These are phyloP conservation scores for Amblyjoppa fuscipennis DNA, from an alignment of 2,888 invertebrate species.

Conservation along the genomic window DNA sequence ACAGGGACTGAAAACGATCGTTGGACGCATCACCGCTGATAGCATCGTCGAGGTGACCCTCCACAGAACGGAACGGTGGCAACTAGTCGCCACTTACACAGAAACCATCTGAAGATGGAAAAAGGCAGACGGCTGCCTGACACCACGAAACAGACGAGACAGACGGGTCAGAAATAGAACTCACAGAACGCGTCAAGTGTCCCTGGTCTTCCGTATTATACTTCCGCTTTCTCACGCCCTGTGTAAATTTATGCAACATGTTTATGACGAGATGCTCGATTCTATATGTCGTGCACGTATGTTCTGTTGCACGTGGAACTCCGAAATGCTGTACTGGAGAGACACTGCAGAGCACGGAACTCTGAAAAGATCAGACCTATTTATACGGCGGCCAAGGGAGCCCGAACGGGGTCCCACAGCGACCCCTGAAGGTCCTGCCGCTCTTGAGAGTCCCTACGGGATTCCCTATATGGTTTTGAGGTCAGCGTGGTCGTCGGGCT, in stretches of 20 bases:
- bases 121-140: no score
- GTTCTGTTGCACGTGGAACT: not conserved
- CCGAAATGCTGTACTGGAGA: not conserved
- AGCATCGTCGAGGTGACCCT: constrained; percentile 58
- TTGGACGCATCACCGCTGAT: constrained; percentile 49
- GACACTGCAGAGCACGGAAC: not conserved
- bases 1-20: constrained; percentile 27
- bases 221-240: no score
- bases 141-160: no score
- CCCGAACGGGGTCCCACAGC: not conserved
- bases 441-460: constrained; percentile 4
- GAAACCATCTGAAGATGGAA: constrained; percentile 5
- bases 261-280: not conserved
- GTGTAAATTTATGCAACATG: not conserved
- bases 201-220: no score
- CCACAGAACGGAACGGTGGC: constrained; percentile 19
- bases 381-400: not conserved
- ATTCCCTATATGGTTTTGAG: constrained; percentile 22
- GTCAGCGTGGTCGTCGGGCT: constrained; percentile 19
- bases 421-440: not conserved
- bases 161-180: no score
- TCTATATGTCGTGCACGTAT: not conserved
- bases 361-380: constrained; percentile 6
- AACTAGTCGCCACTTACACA: constrained; percentile 34
- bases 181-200: no score